Percentiles rank a stretch among this genome's conserved stretches.
Conservation (phyloP, 1,140 invertebrate species). For the Drosophila parvula region DNA sequence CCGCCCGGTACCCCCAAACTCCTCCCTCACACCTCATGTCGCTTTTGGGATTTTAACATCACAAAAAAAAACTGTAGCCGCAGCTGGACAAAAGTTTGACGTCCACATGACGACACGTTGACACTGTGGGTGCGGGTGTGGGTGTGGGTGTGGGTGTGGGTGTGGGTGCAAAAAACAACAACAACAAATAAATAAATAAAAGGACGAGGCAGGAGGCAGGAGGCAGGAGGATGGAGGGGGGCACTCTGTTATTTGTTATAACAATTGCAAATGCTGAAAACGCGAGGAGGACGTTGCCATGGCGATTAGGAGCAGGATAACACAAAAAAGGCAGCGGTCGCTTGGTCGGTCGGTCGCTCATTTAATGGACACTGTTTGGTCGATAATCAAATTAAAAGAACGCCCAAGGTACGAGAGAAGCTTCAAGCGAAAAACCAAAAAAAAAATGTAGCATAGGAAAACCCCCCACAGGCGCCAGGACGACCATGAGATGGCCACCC, state of each 20-base stretch:
- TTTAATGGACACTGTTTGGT: slow-evolving; percentile 83
- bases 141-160: background rate
- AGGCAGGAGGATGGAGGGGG: no score
- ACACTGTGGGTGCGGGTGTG: slow-evolving; percentile 44
- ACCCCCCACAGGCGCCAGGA: slow-evolving; percentile 36
- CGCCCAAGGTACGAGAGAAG: slow-evolving; percentile 19
- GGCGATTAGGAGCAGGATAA: slow-evolving; percentile 60
- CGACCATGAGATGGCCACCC: slow-evolving; percentile 49
- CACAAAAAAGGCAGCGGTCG: slow-evolving; percentile 51
- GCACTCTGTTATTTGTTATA: slow-evolving; percentile 78
- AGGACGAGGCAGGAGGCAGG: background rate
- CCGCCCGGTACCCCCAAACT: background rate
- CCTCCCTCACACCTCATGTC: background rate
- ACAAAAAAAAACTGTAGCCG: slow-evolving; percentile 39
- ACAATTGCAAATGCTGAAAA: slow-evolving; percentile 70
- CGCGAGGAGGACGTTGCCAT: slow-evolving; percentile 71
- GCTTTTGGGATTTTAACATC: slow-evolving; percentile 16
- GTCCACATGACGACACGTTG: slow-evolving; percentile 76
- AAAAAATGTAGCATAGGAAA: background rate
- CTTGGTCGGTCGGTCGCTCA: slow-evolving; percentile 63
- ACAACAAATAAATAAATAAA: background rate
- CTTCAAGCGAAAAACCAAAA: slow-evolving; percentile 1
- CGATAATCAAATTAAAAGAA: slow-evolving; percentile 83
- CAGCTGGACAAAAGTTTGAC: slow-evolving; percentile 80
- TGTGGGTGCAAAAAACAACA: slow-evolving; percentile 4